Conservation (phyloP, 2,113 vertebrate species). For the Odobenus rosmarus region DNA sequence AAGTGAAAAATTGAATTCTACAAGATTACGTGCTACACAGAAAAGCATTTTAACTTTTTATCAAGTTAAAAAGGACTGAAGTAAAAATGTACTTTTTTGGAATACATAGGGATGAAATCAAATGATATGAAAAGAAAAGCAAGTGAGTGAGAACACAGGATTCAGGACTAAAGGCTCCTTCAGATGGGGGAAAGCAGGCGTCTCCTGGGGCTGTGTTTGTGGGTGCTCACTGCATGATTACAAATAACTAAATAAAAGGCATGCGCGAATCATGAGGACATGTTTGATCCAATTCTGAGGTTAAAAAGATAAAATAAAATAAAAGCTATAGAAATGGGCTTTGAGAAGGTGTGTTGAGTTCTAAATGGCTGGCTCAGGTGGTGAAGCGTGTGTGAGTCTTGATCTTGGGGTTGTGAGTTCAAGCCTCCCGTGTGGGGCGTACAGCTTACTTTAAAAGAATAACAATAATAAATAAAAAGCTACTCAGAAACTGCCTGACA, state of each 20-base stretch:
- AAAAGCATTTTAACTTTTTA: background rate
- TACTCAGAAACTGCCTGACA: background rate
- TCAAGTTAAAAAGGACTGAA: background rate
- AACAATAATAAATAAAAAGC: background rate
- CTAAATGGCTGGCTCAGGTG: background rate
- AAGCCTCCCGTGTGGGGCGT: rapidly evolving
- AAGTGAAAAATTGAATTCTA: background rate
- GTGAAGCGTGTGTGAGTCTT: background rate
- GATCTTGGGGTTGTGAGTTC: background rate
- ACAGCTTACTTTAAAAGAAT: background rate
- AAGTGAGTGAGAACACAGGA: background rate
- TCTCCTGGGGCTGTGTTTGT: background rate
- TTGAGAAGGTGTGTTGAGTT: background rate
- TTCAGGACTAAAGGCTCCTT: background rate
- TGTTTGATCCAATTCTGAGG: background rate
- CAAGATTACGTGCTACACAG: background rate
- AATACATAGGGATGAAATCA: background rate
- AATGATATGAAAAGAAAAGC: background rate
- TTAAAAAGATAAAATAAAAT: background rate
- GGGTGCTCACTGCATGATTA: background rate
- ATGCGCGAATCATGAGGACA: background rate
- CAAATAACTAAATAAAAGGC: background rate
- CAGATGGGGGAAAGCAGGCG: background rate
- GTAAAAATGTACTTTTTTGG: background rate
- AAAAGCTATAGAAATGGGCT: background rate